Evolutionary conservation across 2,113 vertebrate species (phyloP), one percentile per base, ranked within the genome.

Genomic region (Nettapus auritus): DNA sequence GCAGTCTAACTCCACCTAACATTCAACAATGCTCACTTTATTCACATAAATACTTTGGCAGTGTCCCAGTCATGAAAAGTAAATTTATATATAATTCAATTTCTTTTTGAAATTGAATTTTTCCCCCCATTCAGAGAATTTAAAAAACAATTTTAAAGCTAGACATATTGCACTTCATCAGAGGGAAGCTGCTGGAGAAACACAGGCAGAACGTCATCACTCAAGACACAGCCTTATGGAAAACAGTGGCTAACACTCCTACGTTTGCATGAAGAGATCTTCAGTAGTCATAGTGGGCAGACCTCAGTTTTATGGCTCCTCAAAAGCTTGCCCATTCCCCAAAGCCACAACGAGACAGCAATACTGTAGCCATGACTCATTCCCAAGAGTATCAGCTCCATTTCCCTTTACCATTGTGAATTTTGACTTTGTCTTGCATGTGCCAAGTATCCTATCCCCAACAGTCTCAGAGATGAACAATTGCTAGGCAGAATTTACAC

Each of bases 121-220:
- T 64, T 52, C 36, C 38, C 57, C 56, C 38, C 59, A 26, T 63
- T 76, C 6, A 69, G n/a, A 15, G 44, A 62, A 74, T 42, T 70
- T 53, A 31, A 74, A 34, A 73, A 87, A 62, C 10, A 50, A 20
- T 86, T 89, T 71, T 59, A 62, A 91, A 86, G 33, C 60, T 48
- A 28, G 46, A 59, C 31, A 50, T 14, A 69, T 63, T 0, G 2
- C 3, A 80, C 9, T 68, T 78, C 19, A 56, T 29, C 46, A 44
- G 40, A 82, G 36, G 13, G 86, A 94, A 88, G 40, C 9, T 82
- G 19, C 31, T 42, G 25, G n/a, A 11, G 73, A 71, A 86, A 87
- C 0, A 0, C 0, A 85, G 67, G 40, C 11, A 64, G 38, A 87
- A 64, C 3, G 1, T 34, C 26, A n/a, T 74, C 71, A 63, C 48